Percentiles rank a stretch among this genome's conserved stretches.
Evolutionary conservation across 2,888 invertebrate species (phyloP).

Genomic region (Tipula lateralis): DNA sequence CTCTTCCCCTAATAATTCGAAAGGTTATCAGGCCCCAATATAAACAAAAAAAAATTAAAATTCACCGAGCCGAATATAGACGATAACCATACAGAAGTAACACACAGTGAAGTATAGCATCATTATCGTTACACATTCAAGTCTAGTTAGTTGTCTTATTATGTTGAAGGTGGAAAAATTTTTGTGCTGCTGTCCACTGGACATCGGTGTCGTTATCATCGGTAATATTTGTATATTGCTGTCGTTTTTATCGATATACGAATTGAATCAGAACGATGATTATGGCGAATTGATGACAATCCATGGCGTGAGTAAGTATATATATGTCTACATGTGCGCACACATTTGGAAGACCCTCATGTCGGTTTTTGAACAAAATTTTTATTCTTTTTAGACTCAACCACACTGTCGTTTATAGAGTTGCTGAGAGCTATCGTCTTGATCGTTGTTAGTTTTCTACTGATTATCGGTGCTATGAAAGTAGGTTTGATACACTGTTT

Average conservation of each 20-base stretch:
- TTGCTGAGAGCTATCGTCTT: not conserved
- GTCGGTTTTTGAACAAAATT: not conserved
- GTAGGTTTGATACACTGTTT: not conserved
- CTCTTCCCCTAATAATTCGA: no score
- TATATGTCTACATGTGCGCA: not conserved
- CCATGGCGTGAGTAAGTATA: not conserved
- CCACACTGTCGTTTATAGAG: not conserved
- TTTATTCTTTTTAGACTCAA: not conserved
- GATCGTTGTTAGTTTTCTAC: not conserved
- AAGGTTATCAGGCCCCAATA: no score
- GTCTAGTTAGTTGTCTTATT: not conserved
- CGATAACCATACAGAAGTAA: no score
- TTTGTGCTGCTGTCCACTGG: not conserved
- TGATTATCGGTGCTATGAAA: not conserved
- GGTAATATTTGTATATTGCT: not conserved
- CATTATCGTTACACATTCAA: not conserved
- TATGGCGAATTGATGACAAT: not conserved
- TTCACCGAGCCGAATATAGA: no score
- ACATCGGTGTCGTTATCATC: not conserved
- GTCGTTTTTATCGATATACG: not conserved
- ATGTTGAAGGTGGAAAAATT: not conserved
- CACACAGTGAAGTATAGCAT: no score
- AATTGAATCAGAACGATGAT: not conserved
- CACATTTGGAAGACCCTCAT: not conserved
- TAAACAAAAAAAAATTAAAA: no score